Evolutionary conservation across 1,140 invertebrate species (phyloP), one percentile per base, ranked within the genome.

Genomic region (Oryctes rhinoceros): DNA sequence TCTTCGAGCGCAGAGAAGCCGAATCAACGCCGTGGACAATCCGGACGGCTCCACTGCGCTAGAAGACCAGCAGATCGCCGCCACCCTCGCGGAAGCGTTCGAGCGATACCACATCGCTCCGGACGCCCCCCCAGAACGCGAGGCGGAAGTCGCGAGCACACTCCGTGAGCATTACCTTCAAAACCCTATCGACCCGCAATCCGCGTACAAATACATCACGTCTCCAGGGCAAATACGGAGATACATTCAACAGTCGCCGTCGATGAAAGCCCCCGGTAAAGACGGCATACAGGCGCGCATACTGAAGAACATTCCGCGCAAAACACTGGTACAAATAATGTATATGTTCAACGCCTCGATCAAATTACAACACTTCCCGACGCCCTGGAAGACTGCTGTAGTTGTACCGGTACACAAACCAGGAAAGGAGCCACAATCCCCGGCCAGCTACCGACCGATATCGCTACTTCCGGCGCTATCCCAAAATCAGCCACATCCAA

Each of bases 231-330:
- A n/a, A n/a, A n/a, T n/a, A n/a, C n/a, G n/a, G n/a, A n/a, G n/a
- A n/a, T n/a, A n/a, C n/a, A n/a, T n/a, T n/a, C n/a, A n/a, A n/a
- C 71, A 37, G 4, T 30, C 71, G 4, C 13, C 15, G 76, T 37
- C 3, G 80, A 76, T 1, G 87, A 88, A 65, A 74, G 81, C 20
- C n/a, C n/a, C n/a, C n/a, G n/a, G n/a, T n/a, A n/a, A n/a, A n/a
- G n/a, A n/a, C n/a, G n/a, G n/a, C n/a, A 84, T 84, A 74, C 39
- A 85, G 48, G 76, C 79, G 24, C 65, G 62, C 48, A 15, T 44
- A 4, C 35, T 78, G 35, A 44, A 49, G 10, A 4, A 47, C 15
- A 30, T 78, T 48, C 76, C 76, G 6, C n/a, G 37, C 18, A 78
- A 78, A 49, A 44, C 37, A 11, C 11, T 78, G 11, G 18, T 47